Conservation (phyloP, 2,888 invertebrate species). For the Abscondita cerata region DNA sequence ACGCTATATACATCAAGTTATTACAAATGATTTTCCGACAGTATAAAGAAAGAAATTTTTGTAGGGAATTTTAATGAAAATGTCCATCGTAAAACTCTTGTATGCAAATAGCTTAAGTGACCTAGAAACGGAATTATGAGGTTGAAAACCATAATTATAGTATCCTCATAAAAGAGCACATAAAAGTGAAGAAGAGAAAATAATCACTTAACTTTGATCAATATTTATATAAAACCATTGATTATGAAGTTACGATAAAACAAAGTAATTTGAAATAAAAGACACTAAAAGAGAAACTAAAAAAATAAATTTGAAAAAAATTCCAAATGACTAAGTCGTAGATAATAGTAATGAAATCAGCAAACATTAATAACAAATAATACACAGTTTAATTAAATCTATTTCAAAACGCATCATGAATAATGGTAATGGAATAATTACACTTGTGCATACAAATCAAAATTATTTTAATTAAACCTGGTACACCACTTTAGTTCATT, state of each 20-base stretch:
- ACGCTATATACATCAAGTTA: no score
- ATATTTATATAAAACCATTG: conserved; percentile 13
- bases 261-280: neutral
- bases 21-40: conserved; percentile 9
- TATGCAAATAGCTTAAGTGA: conserved; percentile 34
- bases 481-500: conserved; percentile 16
- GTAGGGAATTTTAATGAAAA: conserved; percentile 32
- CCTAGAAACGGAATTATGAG: conserved; percentile 32
- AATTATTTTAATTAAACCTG: conserved; percentile 25
- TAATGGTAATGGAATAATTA: conserved; percentile 8
- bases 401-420: conserved; percentile 7
- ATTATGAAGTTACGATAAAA: neutral
- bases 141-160: conserved; percentile 34
- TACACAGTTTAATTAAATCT: conserved; percentile 5
- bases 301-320: neutral
- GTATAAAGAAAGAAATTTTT: conserved; percentile 25
- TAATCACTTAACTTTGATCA: conserved; percentile 23
- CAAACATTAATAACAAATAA: neutral
- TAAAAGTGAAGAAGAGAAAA: conserved; percentile 33
- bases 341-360: neutral
- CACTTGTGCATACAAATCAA: conserved; percentile 20
- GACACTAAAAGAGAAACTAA: neutral
- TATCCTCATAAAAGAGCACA: conserved; percentile 29
- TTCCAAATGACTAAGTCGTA: neutral
- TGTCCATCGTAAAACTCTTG: conserved; percentile 29